A percentile compares a stretch with the other conserved stretches of the same genome.
Evolutionary conservation across 2,888 invertebrate species (phyloP).

Genomic region (Chydorus sphaericus): DNA sequence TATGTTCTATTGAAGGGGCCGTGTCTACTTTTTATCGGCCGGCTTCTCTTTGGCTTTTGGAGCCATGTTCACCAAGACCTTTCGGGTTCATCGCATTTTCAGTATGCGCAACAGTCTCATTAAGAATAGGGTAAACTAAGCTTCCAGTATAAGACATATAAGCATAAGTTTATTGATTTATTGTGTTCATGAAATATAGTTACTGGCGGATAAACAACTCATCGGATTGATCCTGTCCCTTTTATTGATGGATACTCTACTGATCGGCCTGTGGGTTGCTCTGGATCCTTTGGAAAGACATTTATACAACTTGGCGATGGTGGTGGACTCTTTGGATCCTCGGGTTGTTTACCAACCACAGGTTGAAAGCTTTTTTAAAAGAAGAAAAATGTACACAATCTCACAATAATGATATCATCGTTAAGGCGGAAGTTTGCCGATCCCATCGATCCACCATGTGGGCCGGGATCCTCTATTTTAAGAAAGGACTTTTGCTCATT

Average conservation of each 20-base stretch:
- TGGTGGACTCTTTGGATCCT: conserved; percentile 59
- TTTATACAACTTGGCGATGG: conserved; percentile 63
- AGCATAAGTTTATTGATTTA: not conserved
- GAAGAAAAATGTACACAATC: no score
- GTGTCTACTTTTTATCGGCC: conserved; percentile 74
- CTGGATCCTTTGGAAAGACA: conserved; percentile 78
- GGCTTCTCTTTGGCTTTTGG: conserved; percentile 86
- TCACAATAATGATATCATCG: conserved; percentile 14
- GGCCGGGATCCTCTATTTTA: conserved; percentile 77
- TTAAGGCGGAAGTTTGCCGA: conserved; percentile 73
- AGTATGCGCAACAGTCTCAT: conserved; percentile 65
- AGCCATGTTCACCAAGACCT: conserved; percentile 89
- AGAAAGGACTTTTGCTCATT: conserved; percentile 72
- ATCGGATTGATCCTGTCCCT: conserved; percentile 69
- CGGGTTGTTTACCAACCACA: conserved; percentile 73
- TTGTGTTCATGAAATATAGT: conserved; percentile 28
- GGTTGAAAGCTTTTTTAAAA: conserved; percentile 36
- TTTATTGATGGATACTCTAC: conserved; percentile 63
- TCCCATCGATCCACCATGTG: conserved; percentile 77
- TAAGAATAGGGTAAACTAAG: conserved; percentile 51
- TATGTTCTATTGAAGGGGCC: conserved; percentile 35
- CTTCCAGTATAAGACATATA: not conserved
- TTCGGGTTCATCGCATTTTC: conserved; percentile 80
- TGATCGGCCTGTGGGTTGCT: conserved; percentile 68
- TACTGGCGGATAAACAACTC: conserved; percentile 76